phyloP scores from a whole-genome alignment of 2,797 vertebrate genomes.

The Margarornis squamiger region DNA sequence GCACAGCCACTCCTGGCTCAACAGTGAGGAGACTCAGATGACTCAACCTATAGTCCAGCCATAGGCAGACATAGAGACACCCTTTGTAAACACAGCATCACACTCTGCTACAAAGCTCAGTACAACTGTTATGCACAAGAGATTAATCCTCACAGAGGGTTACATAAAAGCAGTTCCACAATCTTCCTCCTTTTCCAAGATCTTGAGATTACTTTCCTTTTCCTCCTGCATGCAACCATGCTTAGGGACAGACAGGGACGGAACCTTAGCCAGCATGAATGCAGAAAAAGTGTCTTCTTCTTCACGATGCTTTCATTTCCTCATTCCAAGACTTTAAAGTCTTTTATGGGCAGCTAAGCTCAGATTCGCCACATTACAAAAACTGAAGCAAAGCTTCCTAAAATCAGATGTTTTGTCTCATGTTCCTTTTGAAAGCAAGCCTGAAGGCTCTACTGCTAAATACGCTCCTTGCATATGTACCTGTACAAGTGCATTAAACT shows the following conservation, averaged over 20 bases:
- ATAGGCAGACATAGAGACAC: neutral
- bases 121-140: neutral
- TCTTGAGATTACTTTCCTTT: neutral
- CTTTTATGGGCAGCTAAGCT: neutral
- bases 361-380: neutral
- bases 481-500: neutral
- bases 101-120: rapidly evolving
- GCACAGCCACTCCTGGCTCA: neutral
- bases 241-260: neutral
- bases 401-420: neutral
- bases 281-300: neutral
- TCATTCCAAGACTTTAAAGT: neutral
- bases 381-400: neutral
- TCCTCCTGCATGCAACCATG: neutral
- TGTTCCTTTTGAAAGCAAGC: neutral
- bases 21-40: neutral
- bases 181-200: neutral
- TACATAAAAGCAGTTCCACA: neutral
- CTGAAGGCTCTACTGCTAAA: neutral
- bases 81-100: neutral
- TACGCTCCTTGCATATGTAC: neutral
- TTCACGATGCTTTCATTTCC: neutral
- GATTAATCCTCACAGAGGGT: neutral
- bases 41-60: neutral
- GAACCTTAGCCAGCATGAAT: neutral